Evolutionary conservation across 2,888 invertebrate genomes (phyloP), one percentile per base, ranked within the genome.

Genomic region (Trichopria drosophilae): DNA sequence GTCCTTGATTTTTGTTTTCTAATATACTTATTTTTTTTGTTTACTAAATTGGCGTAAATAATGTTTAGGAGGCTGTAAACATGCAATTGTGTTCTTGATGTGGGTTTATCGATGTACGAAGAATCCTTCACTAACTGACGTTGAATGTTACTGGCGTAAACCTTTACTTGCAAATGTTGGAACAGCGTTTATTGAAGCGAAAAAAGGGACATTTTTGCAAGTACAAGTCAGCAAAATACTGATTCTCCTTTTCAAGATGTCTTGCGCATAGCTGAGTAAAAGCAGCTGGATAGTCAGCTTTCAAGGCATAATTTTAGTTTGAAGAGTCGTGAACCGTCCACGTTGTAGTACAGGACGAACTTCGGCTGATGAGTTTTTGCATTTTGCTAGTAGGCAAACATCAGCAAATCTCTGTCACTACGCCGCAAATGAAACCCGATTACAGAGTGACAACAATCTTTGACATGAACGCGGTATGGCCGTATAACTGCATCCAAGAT

Each of bases 11-110:
- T n/a, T n/a, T n/a, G n/a, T n/a, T n/a, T n/a, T n/a, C n/a, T n/a
- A n/a, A n/a, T n/a, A n/a, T n/a, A n/a, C n/a, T n/a, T n/a, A n/a
- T n/a, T n/a, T n/a, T n/a, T n/a, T n/a, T n/a, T n/a, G n/a, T n/a
- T n/a, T n/a, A n/a, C n/a, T n/a, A n/a, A n/a, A n/a, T n/a, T n/a
- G n/a, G n/a, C n/a, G n/a, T n/a, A n/a, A n/a, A n/a, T n/a, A n/a
- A n/a, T n/a, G n/a, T n/a, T n/a, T n/a, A 29, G 51, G 44, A 16
- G 40, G 40, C 2, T 40, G 44, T 15, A 44, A 40, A 32, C 50
- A 51, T 32, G 32, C 36, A 4, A 12, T 51, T 20, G 41, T 29
- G 9, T 29, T 41, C 12, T 20, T 45, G 4, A 47, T 37, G 47
- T 47, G 47, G 31, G 9, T 15, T 9, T 4, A 47, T 39, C n/a